Base-by-base conservation (phyloP, 2,888 invertebrate genomes). In the Amphipoea oculea region DNA sequence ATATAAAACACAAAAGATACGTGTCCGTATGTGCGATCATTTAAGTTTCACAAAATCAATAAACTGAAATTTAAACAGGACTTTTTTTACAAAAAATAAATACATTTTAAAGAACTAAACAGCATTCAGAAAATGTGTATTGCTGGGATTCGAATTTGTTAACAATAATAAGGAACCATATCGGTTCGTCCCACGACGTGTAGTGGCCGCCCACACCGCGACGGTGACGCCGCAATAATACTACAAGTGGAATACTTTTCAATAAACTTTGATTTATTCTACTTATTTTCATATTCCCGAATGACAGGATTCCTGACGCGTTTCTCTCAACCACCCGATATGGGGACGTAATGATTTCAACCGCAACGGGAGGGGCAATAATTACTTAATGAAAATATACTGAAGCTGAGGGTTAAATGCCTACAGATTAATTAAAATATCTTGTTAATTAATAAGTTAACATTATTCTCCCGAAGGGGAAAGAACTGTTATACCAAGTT, bases 241-340 rank as follows among this genome's bases (percentile, higher is more conserved):
- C 90, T 88, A 91, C 91, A 91, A 91, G 89, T 92, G 89, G 93
- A 93, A 94, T 93, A 92, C 92, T 92, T 93, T 91, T 89, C 92
- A 92, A 94, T 94, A 93, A 92, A 93, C 78, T 87, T 92, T 91
- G 92, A 94, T 94, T 93, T 92, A 93, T 94, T 92, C 92, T 91
- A 93, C 91, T 90, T 91, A 90, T 91, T 91, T 79, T 91, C 88
- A 89, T 91, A 91, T 90, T 89, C 85, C 79, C 76, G 77, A 83
- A 82, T 79, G 88, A 87, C 87, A 84, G 83, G 83, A 86, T 85
- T 76, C 74, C 67, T 14, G 69, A 45, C 69, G 40, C 12, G 60
- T 70, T 66, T 63, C 66, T 84, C 57, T 42, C 29, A 51, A 72
- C 45, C 73, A 20, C 54, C 36, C n/a, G 17, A 29, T 29, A 29